Evolutionary conservation across 2,888 invertebrate genomes (phyloP).

Genomic region (Trypoxylon attenuatum): DNA sequence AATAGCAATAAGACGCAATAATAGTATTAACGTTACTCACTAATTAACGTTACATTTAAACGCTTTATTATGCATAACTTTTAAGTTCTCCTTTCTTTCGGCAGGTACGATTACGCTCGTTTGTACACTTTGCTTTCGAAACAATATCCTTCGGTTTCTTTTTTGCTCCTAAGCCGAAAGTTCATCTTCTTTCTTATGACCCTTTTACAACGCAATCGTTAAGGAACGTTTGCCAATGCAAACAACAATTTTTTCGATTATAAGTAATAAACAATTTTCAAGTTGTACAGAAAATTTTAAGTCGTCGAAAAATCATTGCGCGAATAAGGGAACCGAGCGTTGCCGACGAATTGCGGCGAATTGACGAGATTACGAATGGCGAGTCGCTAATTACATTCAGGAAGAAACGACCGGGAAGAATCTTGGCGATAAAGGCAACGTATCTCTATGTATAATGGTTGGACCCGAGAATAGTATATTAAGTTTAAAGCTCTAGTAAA

Average conservation of each 20-base stretch:
- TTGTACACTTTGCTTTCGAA: slow-evolving; percentile 4
- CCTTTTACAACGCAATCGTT: neutral
- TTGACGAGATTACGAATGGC: slow-evolving; percentile 27
- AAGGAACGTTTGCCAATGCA: no score
- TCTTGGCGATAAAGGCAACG: slow-evolving; percentile 5
- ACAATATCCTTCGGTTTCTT: slow-evolving; percentile 1
- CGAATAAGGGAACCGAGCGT: neutral
- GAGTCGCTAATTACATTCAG: slow-evolving; percentile 13
- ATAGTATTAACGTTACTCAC: slow-evolving; percentile 56
- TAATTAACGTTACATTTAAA: slow-evolving; percentile 62
- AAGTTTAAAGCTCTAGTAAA: no score
- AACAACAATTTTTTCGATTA: no score
- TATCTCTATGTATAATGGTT: no score
- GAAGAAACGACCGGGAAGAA: neutral
- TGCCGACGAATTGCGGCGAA: no score
- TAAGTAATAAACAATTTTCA: no score
- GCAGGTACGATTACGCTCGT: slow-evolving; percentile 59
- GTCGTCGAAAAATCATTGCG: no score
- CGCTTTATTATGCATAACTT: slow-evolving; percentile 58
- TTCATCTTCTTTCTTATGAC: slow-evolving; percentile 4
- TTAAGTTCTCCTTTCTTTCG: slow-evolving; percentile 38
- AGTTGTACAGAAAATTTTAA: no score
- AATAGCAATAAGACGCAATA: slow-evolving; percentile 35
- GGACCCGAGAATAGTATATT: no score
- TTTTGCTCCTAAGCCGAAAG: neutral